A percentile compares a stretch with the other conserved stretches of the same genome.
Evolutionary conservation across 2,888 invertebrate species (phyloP).

Genomic region (Ectemnius continuus): DNA sequence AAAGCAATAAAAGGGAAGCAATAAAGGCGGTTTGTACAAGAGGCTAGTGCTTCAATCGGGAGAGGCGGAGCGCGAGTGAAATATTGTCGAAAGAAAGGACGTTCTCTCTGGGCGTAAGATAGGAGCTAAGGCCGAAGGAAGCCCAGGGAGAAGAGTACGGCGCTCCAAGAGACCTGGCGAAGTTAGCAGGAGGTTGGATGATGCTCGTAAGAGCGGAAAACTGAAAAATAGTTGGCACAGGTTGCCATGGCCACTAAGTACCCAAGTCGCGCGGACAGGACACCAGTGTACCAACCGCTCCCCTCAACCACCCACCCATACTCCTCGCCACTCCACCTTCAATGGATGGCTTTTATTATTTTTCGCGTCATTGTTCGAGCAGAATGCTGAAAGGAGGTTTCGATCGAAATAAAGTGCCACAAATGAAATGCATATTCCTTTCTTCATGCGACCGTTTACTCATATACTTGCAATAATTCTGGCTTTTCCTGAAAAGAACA

Average conservation of each 20-base stretch:
- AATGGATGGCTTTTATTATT: conserved; percentile 56
- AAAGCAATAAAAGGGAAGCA: not conserved
- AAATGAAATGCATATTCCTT: conserved; percentile 2
- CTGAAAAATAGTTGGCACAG: conserved; percentile 63
- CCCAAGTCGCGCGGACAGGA: conserved; percentile 51
- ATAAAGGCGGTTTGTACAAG: conserved; percentile 8
- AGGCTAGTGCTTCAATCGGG: not conserved
- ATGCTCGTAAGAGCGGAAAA: conserved; percentile 39
- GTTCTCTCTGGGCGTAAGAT: conserved; percentile 23
- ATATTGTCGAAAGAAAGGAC: conserved; percentile 31
- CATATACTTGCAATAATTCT: too few relatives aligned
- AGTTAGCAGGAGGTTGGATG: conserved; percentile 27
- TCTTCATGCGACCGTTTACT: too few relatives aligned
- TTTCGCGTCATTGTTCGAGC: conserved; percentile 41
- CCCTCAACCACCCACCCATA: not conserved
- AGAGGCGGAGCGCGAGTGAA: not conserved
- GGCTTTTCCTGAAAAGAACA: too few relatives aligned
- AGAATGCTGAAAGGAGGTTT: conserved; percentile 20
- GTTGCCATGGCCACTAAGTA: conserved; percentile 65
- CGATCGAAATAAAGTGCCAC: conserved; percentile 6
- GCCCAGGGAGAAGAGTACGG: not conserved
- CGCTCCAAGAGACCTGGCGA: conserved; percentile 2
- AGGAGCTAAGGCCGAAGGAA: conserved; percentile 28
- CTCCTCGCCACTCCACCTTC: conserved; percentile 16
- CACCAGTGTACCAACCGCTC: conserved; percentile 23